Base-by-base conservation (phyloP, 2,113 vertebrate genomes). In the Gallinago media region DNA sequence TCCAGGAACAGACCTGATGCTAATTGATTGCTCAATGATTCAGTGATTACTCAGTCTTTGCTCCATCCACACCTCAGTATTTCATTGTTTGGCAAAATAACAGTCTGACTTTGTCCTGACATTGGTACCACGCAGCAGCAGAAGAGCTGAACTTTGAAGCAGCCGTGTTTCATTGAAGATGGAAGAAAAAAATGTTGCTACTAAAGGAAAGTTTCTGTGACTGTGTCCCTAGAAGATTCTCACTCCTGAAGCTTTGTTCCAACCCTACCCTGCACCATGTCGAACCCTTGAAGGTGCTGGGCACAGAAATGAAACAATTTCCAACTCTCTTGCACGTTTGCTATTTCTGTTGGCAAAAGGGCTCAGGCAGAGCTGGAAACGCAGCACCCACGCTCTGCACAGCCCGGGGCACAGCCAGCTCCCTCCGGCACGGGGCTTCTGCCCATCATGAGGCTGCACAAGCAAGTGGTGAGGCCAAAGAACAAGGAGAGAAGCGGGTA, bases 61-160 rank as follows among this genome's bases (percentile, higher is more conserved):
- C 89, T 93, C 81, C 81, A 83, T 94, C 92, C 56, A 49, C 70
- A n/a, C 38, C 92, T 91, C 86, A 88, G 58, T 92, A 88, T 92
- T 95, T 95, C 71, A 97, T 59, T 79, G 78, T 92, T 87, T 82
- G 85, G 66, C 74, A 79, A 92, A 95, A 96, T 77, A 89, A 72
- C 85, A 92, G 67, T 25, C 74, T 93, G 95, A 91, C 95, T 95
- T 96, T 95, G 82, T 58, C 72, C 75, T 93, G 95, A 95, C 95
- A 88, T 95, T 92, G 88, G 72, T 47, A 79, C 63, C 61, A 49
- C 0, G 1, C 85, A 70, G 71, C 85, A 70, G 71, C 18, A 63
- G 76, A 76, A 19, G 9, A 61, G 75, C 8, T 92, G 68, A 72
- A 82, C 56, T 75, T 62, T 58, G 50, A 76, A 75, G 63, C 9